These are phyloP conservation scores for Phocides pigmalion DNA, from an alignment of 1,140 invertebrate genomes.

Conservation along the genomic window DNA sequence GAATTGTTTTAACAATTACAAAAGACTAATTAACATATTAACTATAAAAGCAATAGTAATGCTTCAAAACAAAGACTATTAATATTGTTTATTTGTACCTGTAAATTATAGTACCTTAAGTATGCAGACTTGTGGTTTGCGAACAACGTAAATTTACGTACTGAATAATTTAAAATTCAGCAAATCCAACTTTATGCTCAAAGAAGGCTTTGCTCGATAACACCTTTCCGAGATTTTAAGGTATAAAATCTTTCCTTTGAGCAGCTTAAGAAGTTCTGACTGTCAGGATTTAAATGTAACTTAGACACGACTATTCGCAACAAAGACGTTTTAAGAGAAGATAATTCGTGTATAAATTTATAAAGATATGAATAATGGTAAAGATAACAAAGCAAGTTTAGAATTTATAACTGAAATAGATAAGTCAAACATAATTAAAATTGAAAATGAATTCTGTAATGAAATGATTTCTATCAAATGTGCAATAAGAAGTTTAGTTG, in stretches of 20 bases:
- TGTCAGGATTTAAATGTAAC: constrained; percentile 45
- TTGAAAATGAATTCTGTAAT: too few relatives aligned
- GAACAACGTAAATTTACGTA: background rate
- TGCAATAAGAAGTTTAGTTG: too few relatives aligned
- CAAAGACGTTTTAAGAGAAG: constrained; percentile 3
- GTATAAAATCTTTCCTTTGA: constrained; percentile 47
- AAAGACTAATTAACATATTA: too few relatives aligned
- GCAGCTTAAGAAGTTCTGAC: constrained; percentile 48
- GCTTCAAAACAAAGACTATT: too few relatives aligned
- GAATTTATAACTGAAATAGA: background rate
- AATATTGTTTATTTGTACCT: too few relatives aligned
- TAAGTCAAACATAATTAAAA: background rate
- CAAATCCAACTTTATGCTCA: constrained; percentile 39
- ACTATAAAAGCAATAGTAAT: too few relatives aligned
- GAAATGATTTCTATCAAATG: too few relatives aligned
- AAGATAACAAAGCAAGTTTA: background rate
- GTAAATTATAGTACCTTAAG: background rate
- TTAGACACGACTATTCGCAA: constrained; percentile 42
- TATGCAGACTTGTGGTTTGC: background rate
- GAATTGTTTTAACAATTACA: too few relatives aligned
- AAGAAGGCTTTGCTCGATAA: constrained; percentile 48
- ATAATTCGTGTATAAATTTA: constrained; percentile 9
- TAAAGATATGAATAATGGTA: background rate
- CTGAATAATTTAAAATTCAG: constrained; percentile 29
- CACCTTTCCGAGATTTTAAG: constrained; percentile 33